phyloP scores from a whole-genome alignment of 2,888 invertebrate species.

The Rhingia campestris region DNA sequence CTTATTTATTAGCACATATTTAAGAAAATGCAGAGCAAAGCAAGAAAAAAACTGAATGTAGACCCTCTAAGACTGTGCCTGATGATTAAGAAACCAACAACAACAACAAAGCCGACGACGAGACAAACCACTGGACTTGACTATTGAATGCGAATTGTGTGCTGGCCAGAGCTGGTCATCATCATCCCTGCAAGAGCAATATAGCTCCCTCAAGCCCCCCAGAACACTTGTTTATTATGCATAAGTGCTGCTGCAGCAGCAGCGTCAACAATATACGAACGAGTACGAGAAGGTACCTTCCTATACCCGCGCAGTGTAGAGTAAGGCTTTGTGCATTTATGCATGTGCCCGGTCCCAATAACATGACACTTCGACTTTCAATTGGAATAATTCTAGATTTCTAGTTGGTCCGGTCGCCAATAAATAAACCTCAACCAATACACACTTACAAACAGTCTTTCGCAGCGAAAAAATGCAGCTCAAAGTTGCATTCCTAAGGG shows the following conservation, averaged over 20 bases:
- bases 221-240: slow-evolving; percentile 54
- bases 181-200: slow-evolving; percentile 35
- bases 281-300: too few species aligned
- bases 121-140: slow-evolving; percentile 51
- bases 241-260: slow-evolving; percentile 32
- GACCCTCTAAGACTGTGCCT: slow-evolving; percentile 31
- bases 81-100: slow-evolving; percentile 32
- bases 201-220: slow-evolving; percentile 7
- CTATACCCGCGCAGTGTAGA: background rate
- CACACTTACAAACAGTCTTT: slow-evolving; percentile 11
- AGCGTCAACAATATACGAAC: background rate
- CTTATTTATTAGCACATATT: slow-evolving; percentile 60
- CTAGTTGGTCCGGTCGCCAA: slow-evolving; percentile 53
- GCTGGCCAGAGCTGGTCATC: slow-evolving; percentile 4
- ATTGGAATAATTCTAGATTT: slow-evolving; percentile 69
- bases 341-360: slow-evolving; percentile 63
- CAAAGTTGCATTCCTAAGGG: slow-evolving; percentile 58
- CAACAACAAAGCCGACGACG: background rate
- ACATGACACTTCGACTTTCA: slow-evolving; percentile 73
- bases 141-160: slow-evolving; percentile 57
- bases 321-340: slow-evolving; percentile 55
- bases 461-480: slow-evolving; percentile 28
- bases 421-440: slow-evolving; percentile 29
- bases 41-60: background rate
- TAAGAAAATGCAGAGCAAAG: slow-evolving; percentile 5